phyloP scores from a whole-genome alignment of 2,797 vertebrate species.

The Coilia nasus region DNA sequence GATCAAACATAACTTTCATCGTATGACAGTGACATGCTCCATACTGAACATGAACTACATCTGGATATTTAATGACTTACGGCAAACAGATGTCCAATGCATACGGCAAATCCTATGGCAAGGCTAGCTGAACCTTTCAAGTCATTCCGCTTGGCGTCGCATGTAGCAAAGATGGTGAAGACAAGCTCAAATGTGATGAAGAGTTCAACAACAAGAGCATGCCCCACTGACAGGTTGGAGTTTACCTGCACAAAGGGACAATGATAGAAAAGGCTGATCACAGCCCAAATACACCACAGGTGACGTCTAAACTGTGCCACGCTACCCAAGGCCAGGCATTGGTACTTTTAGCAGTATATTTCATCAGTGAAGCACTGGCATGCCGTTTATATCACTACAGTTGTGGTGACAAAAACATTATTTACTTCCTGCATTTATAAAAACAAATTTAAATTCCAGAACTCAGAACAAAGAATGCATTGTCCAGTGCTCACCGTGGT shows the following conservation, averaged over 20 bases:
- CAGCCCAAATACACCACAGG: background rate
- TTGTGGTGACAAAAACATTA: background rate
- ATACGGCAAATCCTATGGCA: slow-evolving; percentile 91
- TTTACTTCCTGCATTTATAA: background rate
- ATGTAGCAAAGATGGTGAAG: slow-evolving; percentile 94
- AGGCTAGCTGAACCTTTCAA: slow-evolving; percentile 88
- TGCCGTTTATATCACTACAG: background rate
- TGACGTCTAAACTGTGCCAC: background rate
- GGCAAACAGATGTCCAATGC: slow-evolving; percentile 93
- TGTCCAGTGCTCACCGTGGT: slow-evolving; percentile 77
- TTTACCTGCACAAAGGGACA: slow-evolving; percentile 77
- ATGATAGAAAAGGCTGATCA: background rate
- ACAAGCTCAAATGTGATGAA: slow-evolving; percentile 94
- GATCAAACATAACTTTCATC: background rate
- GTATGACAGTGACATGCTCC: background rate
- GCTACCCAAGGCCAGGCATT: background rate
- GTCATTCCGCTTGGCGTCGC: slow-evolving; percentile 88
- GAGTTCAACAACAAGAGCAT: slow-evolving; percentile 91
- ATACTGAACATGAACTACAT: background rate
- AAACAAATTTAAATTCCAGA: background rate
- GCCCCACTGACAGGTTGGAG: slow-evolving; percentile 79
- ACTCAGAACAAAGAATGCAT: background rate
- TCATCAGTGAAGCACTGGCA: background rate
- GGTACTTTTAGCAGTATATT: no score
- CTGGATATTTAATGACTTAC: slow-evolving; percentile 75